Percentiles rank a stretch among this genome's conserved stretches.
These are phyloP conservation scores for Leptopterna dolabrata DNA, from an alignment of 2,888 invertebrate genomes.

Conservation along the genomic window DNA sequence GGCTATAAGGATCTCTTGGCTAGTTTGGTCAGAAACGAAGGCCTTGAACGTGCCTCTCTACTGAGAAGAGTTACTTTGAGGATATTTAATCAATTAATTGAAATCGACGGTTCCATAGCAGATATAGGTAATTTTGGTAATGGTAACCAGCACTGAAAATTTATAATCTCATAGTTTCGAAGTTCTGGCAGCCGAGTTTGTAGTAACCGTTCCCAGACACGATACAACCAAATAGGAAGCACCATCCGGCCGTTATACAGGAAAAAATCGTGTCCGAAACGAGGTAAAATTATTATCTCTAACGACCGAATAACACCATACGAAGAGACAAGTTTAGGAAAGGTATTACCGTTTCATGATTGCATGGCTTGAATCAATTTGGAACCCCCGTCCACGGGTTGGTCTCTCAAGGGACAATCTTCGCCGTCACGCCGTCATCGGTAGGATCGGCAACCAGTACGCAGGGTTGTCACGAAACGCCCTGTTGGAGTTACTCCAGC, in stretches of 20 bases:
- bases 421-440: slow-evolving; percentile 16
- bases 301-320: slow-evolving; percentile 10
- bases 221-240: not conserved
- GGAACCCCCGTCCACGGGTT: not conserved
- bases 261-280: not conserved
- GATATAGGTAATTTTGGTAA: too few relatives aligned
- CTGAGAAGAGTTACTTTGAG: too few relatives aligned
- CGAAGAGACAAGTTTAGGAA: slow-evolving; percentile 2
- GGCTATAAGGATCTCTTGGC: too few relatives aligned
- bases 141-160: not conserved
- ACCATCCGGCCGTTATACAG: not conserved
- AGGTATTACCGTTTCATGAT: slow-evolving; percentile 30
- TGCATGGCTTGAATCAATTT: slow-evolving; percentile 48
- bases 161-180: not conserved
- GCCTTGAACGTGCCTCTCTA: too few relatives aligned
- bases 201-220: not conserved
- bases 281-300: slow-evolving; percentile 1
- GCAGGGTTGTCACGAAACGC: slow-evolving; percentile 20
- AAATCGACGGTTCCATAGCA: too few relatives aligned
- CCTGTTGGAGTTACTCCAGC: not conserved
- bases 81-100: too few relatives aligned
- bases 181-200: not conserved
- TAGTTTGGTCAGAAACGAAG: too few relatives aligned
- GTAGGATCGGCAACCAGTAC: slow-evolving; percentile 6
- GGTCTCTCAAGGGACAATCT: slow-evolving; percentile 23